Percentiles rank a stretch among this genome's conserved stretches.
Evolutionary conservation across 2,797 vertebrate genomes (phyloP).

Genomic region (Epinephelus malabaricus): DNA sequence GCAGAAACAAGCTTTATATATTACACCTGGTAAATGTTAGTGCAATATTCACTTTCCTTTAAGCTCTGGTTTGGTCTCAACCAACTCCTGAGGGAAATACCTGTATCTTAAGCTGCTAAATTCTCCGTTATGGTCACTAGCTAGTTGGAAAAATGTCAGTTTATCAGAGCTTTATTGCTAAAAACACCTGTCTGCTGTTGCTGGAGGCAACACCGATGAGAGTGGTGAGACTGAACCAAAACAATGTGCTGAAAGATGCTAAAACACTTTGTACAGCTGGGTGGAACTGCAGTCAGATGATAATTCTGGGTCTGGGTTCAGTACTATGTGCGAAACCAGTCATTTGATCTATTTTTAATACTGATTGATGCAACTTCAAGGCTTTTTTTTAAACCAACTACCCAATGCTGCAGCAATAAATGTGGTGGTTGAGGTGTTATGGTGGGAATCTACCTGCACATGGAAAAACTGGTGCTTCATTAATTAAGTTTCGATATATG

Average conservation of each 20-base stretch:
- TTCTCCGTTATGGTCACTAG: background rate
- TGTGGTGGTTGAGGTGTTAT: background rate
- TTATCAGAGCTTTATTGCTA: background rate
- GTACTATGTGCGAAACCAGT: background rate
- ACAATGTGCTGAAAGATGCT: background rate
- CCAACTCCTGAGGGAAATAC: background rate
- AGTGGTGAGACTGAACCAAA: background rate
- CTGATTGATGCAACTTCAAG: background rate
- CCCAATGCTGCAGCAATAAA: background rate
- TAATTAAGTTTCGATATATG: slow-evolving; percentile 11
- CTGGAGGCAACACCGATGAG: background rate
- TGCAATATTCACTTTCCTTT: background rate
- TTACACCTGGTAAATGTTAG: too few relatives aligned
- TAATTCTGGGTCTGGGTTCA: background rate
- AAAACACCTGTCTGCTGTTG: too few relatives aligned
- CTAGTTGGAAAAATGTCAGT: background rate
- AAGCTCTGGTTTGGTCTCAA: background rate
- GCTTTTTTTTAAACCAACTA: background rate
- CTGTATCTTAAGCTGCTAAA: background rate
- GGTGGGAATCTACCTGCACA: background rate
- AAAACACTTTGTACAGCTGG: background rate
- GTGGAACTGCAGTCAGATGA: background rate
- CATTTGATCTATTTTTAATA: background rate
- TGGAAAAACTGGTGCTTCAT: background rate
- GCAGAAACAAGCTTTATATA: background rate